Conservation (phyloP, 2,888 invertebrate species). For the Deroplatys truncata region DNA sequence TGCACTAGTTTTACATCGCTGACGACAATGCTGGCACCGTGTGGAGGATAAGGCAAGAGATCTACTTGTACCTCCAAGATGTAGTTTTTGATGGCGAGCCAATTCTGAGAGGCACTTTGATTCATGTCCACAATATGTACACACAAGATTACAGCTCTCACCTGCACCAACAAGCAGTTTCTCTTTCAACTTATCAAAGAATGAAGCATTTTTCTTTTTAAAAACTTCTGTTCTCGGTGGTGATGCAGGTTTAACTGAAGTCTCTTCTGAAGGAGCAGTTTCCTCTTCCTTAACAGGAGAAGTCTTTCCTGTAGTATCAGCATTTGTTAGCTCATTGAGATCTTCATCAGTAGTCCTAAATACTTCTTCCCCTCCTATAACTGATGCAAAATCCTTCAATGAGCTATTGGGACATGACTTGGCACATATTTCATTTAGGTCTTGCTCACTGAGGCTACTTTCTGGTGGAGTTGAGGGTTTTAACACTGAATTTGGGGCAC, state of each 20-base stretch:
- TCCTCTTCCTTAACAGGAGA: conserved; percentile 17
- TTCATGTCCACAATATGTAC: conserved; percentile 67
- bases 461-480: conserved; percentile 23
- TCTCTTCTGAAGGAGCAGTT: not conserved
- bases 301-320: not conserved
- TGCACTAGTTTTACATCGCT: conserved; percentile 78
- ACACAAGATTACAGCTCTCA: conserved; percentile 60
- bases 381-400: conserved; percentile 54
- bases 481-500: conserved; percentile 42
- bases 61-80: not conserved
- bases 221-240: conserved; percentile 37
- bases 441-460: conserved; percentile 44
- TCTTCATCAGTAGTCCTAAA: conserved; percentile 35
- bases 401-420: conserved; percentile 46
- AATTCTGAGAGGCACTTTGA: conserved; percentile 79
- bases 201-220: conserved; percentile 68
- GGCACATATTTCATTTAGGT: conserved; percentile 47
- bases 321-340: not conserved
- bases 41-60: conserved; percentile 52
- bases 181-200: conserved; percentile 78
- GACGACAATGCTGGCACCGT: conserved; percentile 80
- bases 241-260: not conserved
- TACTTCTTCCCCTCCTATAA: conserved; percentile 37
- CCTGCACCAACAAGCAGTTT: conserved; percentile 59
- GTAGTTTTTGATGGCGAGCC: conserved; percentile 63